These are phyloP conservation scores for Merluccius polli DNA, from an alignment of 2,797 vertebrate genomes.

Conservation along the genomic window DNA sequence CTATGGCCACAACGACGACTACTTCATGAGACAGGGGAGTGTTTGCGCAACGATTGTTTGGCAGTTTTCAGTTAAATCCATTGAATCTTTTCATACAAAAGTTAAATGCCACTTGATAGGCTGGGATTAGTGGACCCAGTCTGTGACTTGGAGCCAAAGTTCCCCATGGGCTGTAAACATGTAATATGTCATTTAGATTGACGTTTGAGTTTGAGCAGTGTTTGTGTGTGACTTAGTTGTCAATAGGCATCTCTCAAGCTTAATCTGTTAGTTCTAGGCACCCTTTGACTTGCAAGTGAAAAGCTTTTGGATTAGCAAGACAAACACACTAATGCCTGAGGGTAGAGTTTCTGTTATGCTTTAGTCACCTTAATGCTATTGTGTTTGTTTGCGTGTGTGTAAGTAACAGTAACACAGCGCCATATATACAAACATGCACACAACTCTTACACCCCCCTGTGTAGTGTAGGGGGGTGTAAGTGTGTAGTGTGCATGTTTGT, in stretches of 20 bases:
- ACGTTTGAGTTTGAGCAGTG: background rate
- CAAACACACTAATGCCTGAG: conserved; percentile 26
- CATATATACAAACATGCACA: too few relatives aligned
- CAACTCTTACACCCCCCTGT: too few relatives aligned
- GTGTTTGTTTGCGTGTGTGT: conserved; percentile 10
- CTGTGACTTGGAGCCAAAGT: background rate
- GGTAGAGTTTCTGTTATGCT: conserved; percentile 24
- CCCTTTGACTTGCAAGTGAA: conserved; percentile 38
- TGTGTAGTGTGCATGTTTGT: conserved; percentile 9
- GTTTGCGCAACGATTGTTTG: background rate
- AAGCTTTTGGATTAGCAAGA: conserved; percentile 41
- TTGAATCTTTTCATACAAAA: background rate
- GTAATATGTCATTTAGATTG: background rate
- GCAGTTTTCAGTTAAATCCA: background rate
- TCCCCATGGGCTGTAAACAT: background rate
- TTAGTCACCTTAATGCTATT: conserved; percentile 20
- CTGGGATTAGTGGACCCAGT: background rate
- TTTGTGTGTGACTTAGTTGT: conserved; percentile 16
- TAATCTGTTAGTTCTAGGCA: conserved; percentile 15
- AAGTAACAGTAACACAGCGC: too few relatives aligned
- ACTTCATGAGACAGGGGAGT: background rate
- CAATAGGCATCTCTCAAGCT: conserved; percentile 12
- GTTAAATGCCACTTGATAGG: background rate
- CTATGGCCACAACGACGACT: background rate
- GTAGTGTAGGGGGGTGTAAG: background rate